Percentiles rank a stretch among this genome's conserved stretches.
Conservation (phyloP, 2,113 vertebrate species). For the Gallinago media region DNA sequence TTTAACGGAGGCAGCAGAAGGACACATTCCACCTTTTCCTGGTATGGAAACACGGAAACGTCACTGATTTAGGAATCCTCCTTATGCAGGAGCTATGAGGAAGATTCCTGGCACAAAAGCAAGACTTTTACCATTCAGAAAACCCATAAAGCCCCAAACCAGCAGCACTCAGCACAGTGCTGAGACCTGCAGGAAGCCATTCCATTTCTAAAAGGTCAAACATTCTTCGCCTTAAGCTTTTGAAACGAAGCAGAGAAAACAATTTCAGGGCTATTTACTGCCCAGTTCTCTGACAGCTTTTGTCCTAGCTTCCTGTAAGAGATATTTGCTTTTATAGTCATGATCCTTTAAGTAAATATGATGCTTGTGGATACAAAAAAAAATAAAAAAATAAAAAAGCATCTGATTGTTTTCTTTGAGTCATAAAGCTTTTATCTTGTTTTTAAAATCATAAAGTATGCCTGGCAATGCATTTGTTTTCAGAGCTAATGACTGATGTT, state of each 20-base stretch:
- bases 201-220: slow-evolving; percentile 81
- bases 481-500: slow-evolving; percentile 45
- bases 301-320: slow-evolving; percentile 73
- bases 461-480: slow-evolving; percentile 33
- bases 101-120: slow-evolving; percentile 37
- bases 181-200: slow-evolving; percentile 77
- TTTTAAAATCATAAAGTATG: slow-evolving; percentile 69
- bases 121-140: slow-evolving; percentile 80
- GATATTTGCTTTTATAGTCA: slow-evolving; percentile 73
- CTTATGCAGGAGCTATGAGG: slow-evolving; percentile 64
- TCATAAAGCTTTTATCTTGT: slow-evolving; percentile 73
- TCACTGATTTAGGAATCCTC: slow-evolving; percentile 79
- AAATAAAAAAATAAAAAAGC: too few relatives aligned
- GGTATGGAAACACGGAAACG: slow-evolving; percentile 74
- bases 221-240: slow-evolving; percentile 75
- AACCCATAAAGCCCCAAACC: slow-evolving; percentile 47
- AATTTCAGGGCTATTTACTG: slow-evolving; percentile 79
- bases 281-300: slow-evolving; percentile 70
- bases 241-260: slow-evolving; percentile 79
- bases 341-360: slow-evolving; percentile 76
- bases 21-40: slow-evolving; percentile 71
- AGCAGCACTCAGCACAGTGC: slow-evolving; percentile 75
- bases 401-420: slow-evolving; percentile 71
- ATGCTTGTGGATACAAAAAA: slow-evolving; percentile 69
- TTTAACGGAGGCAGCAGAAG: slow-evolving; percentile 35